Conservation (phyloP, 2,888 invertebrate species). For the Nemapogon koenigi region DNA sequence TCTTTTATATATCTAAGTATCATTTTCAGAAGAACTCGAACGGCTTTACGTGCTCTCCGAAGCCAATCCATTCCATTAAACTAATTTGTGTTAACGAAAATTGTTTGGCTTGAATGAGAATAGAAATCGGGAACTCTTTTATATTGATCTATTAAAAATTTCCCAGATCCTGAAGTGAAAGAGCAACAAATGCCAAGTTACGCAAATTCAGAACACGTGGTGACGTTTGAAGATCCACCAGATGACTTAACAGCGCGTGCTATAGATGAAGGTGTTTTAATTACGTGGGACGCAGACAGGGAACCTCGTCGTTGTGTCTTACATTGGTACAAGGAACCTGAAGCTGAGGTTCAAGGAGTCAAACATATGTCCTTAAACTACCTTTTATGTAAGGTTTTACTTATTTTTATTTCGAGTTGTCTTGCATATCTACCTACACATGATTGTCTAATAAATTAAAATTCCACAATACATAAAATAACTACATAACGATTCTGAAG, state of each 20-base stretch:
- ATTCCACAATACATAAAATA: no score
- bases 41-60: no score
- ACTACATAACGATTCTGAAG: neutral
- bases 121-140: no score
- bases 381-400: slow-evolving; percentile 49
- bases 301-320: slow-evolving; percentile 68
- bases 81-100: no score
- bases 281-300: slow-evolving; percentile 75
- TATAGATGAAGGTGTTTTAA: slow-evolving; percentile 76
- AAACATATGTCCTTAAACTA: slow-evolving; percentile 75
- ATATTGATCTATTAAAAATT: neutral
- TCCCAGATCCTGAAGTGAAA: slow-evolving; percentile 1
- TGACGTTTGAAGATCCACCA: slow-evolving; percentile 59
- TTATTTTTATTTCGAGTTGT: neutral
- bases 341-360: slow-evolving; percentile 69
- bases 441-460: no score
- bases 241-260: slow-evolving; percentile 74
- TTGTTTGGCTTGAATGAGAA: no score
- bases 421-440: no score
- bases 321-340: slow-evolving; percentile 72
- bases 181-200: slow-evolving; percentile 8
- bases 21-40: no score
- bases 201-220: slow-evolving; percentile 13
- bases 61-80: no score
- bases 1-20: no score